Evolutionary conservation across 2,113 vertebrate species (phyloP).

Genomic region (Diphyllodes magnificus): DNA sequence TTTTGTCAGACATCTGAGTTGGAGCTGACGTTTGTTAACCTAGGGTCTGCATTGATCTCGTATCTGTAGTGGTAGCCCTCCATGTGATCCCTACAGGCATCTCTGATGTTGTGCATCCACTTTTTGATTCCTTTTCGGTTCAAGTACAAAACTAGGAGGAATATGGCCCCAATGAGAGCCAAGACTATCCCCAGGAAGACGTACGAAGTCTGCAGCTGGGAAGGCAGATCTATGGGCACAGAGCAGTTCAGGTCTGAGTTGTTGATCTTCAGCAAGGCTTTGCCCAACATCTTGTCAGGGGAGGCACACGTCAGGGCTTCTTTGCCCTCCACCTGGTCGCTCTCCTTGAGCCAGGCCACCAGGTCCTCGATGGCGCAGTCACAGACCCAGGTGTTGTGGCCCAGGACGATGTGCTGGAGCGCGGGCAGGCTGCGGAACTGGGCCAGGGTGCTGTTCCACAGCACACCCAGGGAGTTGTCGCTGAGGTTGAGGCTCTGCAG

Average conservation of each 20-base stretch:
- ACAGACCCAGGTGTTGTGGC: constrained; percentile 85
- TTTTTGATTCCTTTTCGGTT: constrained; percentile 98
- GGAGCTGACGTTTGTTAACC: constrained; percentile 91
- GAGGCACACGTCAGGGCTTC: constrained; percentile 75
- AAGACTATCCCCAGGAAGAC: constrained; percentile 94
- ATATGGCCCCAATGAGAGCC: constrained; percentile 94
- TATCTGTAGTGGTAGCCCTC: constrained; percentile 99
- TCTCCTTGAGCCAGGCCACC: constrained; percentile 83
- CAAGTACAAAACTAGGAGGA: constrained; percentile 95
- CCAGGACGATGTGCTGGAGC: constrained; percentile 67
- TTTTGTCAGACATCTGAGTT: constrained; percentile 88
- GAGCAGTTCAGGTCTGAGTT: constrained; percentile 73
- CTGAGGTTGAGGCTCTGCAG: constrained; percentile 84
- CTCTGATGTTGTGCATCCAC: constrained; percentile 97
- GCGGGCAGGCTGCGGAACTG: constrained; percentile 67
- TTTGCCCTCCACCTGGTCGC: constrained; percentile 64
- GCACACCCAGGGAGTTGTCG: constrained; percentile 76
- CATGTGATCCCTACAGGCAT: constrained; percentile 98
- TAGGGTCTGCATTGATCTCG: constrained; percentile 92
- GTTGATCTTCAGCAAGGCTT: constrained; percentile 72
- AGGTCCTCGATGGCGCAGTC: constrained; percentile 81
- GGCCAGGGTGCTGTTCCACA: constrained; percentile 67
- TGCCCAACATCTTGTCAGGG: constrained; percentile 70
- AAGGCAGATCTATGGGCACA: constrained; percentile 58
- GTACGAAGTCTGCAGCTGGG: constrained; percentile 90